phyloP scores from a whole-genome alignment of 2,113 vertebrate genomes.

The Perognathus longimembris region DNA sequence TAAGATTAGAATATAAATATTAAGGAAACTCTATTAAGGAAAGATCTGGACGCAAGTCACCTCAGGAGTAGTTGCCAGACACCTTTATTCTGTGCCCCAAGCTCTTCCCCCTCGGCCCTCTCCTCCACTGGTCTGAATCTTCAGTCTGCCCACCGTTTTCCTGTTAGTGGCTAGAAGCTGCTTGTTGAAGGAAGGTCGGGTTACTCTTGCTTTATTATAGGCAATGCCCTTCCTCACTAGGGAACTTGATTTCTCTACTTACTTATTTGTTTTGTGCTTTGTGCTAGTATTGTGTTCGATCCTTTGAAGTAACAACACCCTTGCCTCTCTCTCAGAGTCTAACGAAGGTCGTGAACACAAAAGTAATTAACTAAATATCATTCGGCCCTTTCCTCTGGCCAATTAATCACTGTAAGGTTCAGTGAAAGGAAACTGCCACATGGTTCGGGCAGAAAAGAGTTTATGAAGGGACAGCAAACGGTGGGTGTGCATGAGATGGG shows the following conservation, averaged over 20 bases:
- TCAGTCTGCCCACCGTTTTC: rapidly evolving
- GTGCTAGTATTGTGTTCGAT: neutral
- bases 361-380: neutral
- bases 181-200: neutral
- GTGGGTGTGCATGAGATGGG: too few species aligned
- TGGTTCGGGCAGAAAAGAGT: too few species aligned
- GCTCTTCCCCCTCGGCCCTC: rapidly evolving
- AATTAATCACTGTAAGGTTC: neutral
- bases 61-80: neutral
- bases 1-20: neutral
- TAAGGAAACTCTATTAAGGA: neutral
- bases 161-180: neutral
- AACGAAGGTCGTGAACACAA: neutral
- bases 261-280: neutral
- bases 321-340: neutral
- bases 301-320: neutral
- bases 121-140: rapidly evolving
- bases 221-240: neutral
- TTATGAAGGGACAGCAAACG: too few species aligned
- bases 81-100: neutral
- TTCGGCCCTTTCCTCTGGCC: neutral
- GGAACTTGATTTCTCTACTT: neutral
- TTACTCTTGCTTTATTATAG: neutral
- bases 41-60: too few species aligned
- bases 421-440: too few species aligned